Conservation (phyloP, 53 echinoderm and acorn worm genomes). For the Paracentrotus lividus region DNA sequence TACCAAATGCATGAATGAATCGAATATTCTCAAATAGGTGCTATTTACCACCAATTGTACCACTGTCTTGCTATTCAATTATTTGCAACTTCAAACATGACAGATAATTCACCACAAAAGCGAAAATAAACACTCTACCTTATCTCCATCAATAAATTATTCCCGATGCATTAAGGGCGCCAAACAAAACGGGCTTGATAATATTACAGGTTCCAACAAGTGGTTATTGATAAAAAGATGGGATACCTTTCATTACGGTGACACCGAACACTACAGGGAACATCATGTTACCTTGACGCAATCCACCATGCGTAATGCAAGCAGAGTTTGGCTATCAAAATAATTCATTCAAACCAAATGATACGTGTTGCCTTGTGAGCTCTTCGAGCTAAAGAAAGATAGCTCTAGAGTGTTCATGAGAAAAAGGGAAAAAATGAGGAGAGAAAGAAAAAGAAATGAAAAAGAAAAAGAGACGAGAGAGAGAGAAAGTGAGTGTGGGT, state of each 20-base stretch:
- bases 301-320: neutral
- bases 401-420: too few relatives aligned
- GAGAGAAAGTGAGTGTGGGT: too few relatives aligned
- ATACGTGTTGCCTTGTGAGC: neutral
- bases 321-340: slow-evolving; percentile 27
- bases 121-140: neutral
- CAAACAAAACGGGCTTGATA: neutral
- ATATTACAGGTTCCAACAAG: neutral
- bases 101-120: neutral
- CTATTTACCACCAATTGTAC: neutral
- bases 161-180: neutral
- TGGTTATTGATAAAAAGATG: neutral
- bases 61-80: neutral
- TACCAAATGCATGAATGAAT: neutral
- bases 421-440: too few relatives aligned
- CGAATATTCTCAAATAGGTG: neutral
- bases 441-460: too few relatives aligned
- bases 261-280: neutral
- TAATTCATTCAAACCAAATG: slow-evolving; percentile 29
- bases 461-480: too few relatives aligned
- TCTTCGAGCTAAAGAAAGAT: neutral
- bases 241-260: neutral
- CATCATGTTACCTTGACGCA: neutral
- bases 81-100: neutral
- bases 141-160: neutral